Base-by-base conservation (phyloP, 2,797 vertebrate species). In the Anas bahamensis region DNA sequence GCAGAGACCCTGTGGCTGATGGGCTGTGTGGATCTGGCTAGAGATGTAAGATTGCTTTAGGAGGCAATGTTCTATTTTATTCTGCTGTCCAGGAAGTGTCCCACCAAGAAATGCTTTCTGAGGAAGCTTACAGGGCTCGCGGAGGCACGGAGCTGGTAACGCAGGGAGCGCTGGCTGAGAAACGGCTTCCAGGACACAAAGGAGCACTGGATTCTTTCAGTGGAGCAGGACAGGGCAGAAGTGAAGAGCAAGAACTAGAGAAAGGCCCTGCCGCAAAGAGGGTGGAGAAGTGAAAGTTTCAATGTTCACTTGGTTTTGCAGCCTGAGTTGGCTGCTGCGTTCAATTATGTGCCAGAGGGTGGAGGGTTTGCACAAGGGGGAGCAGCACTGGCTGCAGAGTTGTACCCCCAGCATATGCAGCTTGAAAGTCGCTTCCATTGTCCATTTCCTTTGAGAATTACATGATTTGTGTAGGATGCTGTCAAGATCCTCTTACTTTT, bases 371-470 rank as follows among this genome's bases (percentile, higher is more conserved):
- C 59, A 53, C n/a, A 13, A 15, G 16, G 28, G 11, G 56, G 16
- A 81, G 35, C 35, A 6, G 37, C 44, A 17, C 21, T 3, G 3
- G 42, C 69, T 33, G 46, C 52, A n/a, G 77, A 33, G 56, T 65
- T 42, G 50, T 19, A 3, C 24, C 33, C 22, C 0, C 0, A 4
- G 26, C 23, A 19, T 35, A 3, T 1, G 0, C 0, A 2, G 18
- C 50, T n/a, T 0, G 0, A 37, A 46, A 61, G 46, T 52, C 1
- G 1, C 29, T 50, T 33, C 4, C 21, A 9, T 46, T 80, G 72
- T 37, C 63, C n/a, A 29, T 7, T 5, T 6, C n/a, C 60, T 79
- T 26, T 35, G n/a, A 73, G 88, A 50, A 35, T 46, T n/a, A 23
- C 1, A 0, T 53, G 28, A 10, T 61, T 37, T 66, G 70, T 70